Evolutionary conservation across 2,888 invertebrate genomes (phyloP).

Genomic region (Cloeon dipterum): DNA sequence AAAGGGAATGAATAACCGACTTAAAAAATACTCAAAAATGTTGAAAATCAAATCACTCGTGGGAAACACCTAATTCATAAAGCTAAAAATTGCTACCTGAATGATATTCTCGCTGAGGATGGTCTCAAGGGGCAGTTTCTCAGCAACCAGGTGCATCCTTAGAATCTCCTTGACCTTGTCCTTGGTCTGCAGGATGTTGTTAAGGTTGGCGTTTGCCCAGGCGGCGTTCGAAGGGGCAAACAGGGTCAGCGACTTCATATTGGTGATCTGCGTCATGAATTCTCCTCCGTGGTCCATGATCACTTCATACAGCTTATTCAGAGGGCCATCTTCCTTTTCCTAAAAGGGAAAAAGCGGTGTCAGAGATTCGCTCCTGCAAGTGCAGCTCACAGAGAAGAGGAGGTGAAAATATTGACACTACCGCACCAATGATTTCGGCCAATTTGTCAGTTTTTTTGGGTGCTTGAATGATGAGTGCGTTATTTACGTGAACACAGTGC

Average conservation of each 20-base stretch:
- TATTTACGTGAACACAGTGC: too few species aligned
- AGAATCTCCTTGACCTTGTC: conserved; percentile 51
- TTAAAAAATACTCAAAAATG: too few species aligned
- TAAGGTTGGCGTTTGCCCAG: conserved; percentile 50
- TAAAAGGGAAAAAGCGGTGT: too few species aligned
- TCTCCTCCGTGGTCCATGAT: conserved; percentile 50
- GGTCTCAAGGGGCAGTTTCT: conserved; percentile 47
- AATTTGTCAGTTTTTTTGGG: too few species aligned
- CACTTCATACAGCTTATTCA: conserved; percentile 61
- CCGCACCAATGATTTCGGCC: conserved; percentile 2
- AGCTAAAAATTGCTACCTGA: too few species aligned
- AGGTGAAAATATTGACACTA: background rate
- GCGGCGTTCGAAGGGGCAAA: conserved; percentile 81
- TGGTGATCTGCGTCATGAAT: conserved; percentile 44
- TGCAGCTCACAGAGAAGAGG: conserved; percentile 2
- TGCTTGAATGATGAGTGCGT: too few species aligned
- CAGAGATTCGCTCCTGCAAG: too few species aligned
- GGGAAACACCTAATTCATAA: too few species aligned
- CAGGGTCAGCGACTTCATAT: conserved; percentile 51
- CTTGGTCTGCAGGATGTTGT: conserved; percentile 38
- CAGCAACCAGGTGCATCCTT: conserved; percentile 58
- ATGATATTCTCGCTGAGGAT: conserved; percentile 47
- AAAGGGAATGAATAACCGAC: too few species aligned
- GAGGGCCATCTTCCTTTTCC: conserved; percentile 49
- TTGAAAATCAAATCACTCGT: too few species aligned